Conservation (phyloP, 1,140 invertebrate genomes). For the Globodera ellingtonae region DNA sequence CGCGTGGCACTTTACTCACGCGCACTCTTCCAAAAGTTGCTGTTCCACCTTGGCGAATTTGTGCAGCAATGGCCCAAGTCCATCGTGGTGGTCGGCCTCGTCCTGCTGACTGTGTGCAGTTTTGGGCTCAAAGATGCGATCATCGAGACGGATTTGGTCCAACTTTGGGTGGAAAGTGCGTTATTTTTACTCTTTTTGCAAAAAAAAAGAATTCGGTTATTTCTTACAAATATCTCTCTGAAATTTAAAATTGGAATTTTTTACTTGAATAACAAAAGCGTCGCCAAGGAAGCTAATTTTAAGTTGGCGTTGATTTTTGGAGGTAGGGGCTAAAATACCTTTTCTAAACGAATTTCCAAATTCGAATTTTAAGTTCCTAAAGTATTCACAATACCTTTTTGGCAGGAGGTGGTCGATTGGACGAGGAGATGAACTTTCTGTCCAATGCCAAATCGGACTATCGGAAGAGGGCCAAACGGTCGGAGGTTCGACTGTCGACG, state of each 20-base stretch:
- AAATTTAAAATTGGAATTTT: background rate
- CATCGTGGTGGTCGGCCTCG: conserved; percentile 50
- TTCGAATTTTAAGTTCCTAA: too few species aligned
- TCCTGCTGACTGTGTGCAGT: conserved; percentile 52
- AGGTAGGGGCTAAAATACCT: too few species aligned
- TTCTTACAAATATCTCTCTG: background rate
- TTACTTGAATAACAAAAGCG: too few species aligned
- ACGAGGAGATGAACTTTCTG: conserved; percentile 60
- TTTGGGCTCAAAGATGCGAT: conserved; percentile 56
- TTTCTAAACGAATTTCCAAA: too few species aligned
- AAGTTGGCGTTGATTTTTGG: too few species aligned
- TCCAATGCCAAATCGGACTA: conserved; percentile 37
- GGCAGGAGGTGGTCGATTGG: conserved; percentile 62
- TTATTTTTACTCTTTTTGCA: background rate
- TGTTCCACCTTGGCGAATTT: conserved; percentile 53
- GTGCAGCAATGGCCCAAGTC: conserved; percentile 54
- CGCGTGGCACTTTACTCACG: conserved; percentile 58
- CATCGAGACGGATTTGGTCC: conserved; percentile 64
- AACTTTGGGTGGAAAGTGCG: conserved; percentile 64
- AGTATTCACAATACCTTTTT: too few species aligned
- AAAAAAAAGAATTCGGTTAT: background rate
- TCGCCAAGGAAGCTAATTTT: too few species aligned
- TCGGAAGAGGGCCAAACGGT: conserved; percentile 18
- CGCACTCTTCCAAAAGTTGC: conserved; percentile 57
- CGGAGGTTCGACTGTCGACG: background rate